A percentile compares a stretch with the other conserved stretches of the same genome.
Conservation (phyloP, 92 coral and sea anemone genomes). For the Plumapathes pennacea region DNA sequence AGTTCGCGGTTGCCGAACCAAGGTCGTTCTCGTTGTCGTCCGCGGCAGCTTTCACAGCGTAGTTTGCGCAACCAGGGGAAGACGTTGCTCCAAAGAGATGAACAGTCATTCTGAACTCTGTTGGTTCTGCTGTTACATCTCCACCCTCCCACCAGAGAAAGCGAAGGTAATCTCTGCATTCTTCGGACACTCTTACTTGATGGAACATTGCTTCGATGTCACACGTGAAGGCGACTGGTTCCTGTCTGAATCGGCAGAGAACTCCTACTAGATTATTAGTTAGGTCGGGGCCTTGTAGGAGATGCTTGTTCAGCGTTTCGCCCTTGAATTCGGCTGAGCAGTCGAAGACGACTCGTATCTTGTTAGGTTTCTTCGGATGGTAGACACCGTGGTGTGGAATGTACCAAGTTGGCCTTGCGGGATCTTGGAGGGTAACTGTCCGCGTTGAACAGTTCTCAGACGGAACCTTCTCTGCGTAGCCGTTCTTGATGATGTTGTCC, state of each 20-base stretch:
- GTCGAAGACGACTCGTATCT: constrained; percentile 54
- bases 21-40: constrained; percentile 6
- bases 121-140: constrained; percentile 15
- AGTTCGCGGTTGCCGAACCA: constrained; percentile 14
- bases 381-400: constrained; percentile 56
- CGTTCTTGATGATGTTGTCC: constrained; percentile 36
- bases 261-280: constrained; percentile 52
- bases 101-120: constrained; percentile 52
- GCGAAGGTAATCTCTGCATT: constrained; percentile 40
- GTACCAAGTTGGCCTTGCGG: constrained; percentile 18
- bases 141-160: constrained; percentile 60
- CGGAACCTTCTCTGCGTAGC: constrained; percentile 33
- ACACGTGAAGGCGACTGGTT: constrained; percentile 52
- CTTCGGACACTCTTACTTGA: constrained; percentile 35
- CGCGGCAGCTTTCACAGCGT: constrained; percentile 13
- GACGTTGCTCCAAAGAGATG: constrained; percentile 42
- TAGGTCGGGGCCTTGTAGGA: constrained; percentile 55
- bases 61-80: constrained; percentile 24
- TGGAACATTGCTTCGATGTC: constrained; percentile 49
- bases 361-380: constrained; percentile 60
- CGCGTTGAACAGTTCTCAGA: not conserved
- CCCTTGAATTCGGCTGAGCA: constrained; percentile 27
- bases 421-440: not conserved
- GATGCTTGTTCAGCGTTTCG: constrained; percentile 48
- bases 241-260: constrained; percentile 35